Evolutionary conservation across 1,140 invertebrate genomes (phyloP), one percentile per base, ranked within the genome.

Genomic region (Archivesica marissinica): DNA sequence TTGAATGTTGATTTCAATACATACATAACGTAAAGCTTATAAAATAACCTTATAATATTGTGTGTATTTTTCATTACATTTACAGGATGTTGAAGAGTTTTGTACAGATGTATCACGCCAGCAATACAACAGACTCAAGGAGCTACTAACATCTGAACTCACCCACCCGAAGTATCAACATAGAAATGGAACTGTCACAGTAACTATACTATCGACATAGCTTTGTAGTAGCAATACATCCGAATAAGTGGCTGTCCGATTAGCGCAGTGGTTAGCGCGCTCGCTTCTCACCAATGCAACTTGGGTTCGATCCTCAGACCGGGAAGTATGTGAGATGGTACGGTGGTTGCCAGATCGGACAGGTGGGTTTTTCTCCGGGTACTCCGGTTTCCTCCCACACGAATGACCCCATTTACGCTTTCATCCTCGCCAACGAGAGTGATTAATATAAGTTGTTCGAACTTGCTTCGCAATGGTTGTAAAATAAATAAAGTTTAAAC

Each of bases 111-210:
- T 64, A 17, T 64, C 59, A 35, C 38, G 13, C 1, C 59, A 64
- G 9, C 59, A 64, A 35, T 64, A 35, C 38, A 33, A 33, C 23
- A 35, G 30, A 35, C n/a, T 64, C 13, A 64, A 35, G 38, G 9
- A 30, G n/a, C 13, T 33, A 15, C 33, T 64, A 20, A 15, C 13
- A 64, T 35, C 33, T 64, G 59, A 64, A 35, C 0, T 64, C 2
- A 64, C 59, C 6, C 38, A 64, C 38, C 59, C 59, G 3, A 64
- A 64, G 15, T 64, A 64, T 64, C 20, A 64, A 64, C 59, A 35
- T 35, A 35, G 38, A 64, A 64, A 20, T 25, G 59, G 59, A 64
- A 64, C 59, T 17, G 59, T 64, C 7, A 64, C 38, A 7, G 59
- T 64, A 64, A 64, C 17, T 52, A n/a, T 47, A 9, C 44, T 47